A percentile compares a stretch with the other conserved stretches of the same genome.
Evolutionary conservation across 2,797 vertebrate genomes (phyloP).

Genomic region (Lithobates sylvaticus): DNA sequence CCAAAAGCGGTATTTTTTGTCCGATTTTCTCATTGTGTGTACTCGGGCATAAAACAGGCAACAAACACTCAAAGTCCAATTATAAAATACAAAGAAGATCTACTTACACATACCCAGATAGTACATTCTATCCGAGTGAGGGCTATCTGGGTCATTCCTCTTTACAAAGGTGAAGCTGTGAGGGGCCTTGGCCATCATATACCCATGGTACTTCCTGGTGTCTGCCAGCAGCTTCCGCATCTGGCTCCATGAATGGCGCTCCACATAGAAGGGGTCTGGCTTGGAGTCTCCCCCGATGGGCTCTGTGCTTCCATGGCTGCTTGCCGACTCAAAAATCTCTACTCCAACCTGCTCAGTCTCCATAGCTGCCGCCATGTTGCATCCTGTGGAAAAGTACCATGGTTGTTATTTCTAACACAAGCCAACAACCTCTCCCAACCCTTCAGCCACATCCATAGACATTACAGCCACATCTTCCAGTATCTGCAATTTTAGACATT

Average conservation of each 20-base stretch:
- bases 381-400: slow-evolving; percentile 69
- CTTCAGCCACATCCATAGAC: too few relatives aligned
- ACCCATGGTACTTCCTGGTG: slow-evolving; percentile 81
- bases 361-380: slow-evolving; percentile 85
- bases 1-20: too few relatives aligned
- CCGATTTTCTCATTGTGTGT: too few relatives aligned
- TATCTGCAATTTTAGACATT: too few relatives aligned
- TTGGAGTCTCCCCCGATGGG: slow-evolving; percentile 70
- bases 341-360: slow-evolving; percentile 82
- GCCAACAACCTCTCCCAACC: background rate
- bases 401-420: background rate
- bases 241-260: slow-evolving; percentile 82
- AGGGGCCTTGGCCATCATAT: slow-evolving; percentile 83
- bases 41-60: background rate
- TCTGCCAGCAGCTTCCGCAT: slow-evolving; percentile 81
- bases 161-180: slow-evolving; percentile 83
- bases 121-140: slow-evolving; percentile 81
- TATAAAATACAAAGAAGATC: background rate
- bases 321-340: slow-evolving; percentile 79
- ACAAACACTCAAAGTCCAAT: background rate
- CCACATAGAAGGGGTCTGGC: slow-evolving; percentile 81
- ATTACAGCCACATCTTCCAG: too few relatives aligned
- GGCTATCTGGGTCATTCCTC: slow-evolving; percentile 79
- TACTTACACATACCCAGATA: slow-evolving; percentile 78
- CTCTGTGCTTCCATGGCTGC: slow-evolving; percentile 68